Percentiles rank a stretch among this genome's conserved stretches.
Evolutionary conservation across 2,113 vertebrate species (phyloP).

Genomic region (Onychostruthus taczanowskii): DNA sequence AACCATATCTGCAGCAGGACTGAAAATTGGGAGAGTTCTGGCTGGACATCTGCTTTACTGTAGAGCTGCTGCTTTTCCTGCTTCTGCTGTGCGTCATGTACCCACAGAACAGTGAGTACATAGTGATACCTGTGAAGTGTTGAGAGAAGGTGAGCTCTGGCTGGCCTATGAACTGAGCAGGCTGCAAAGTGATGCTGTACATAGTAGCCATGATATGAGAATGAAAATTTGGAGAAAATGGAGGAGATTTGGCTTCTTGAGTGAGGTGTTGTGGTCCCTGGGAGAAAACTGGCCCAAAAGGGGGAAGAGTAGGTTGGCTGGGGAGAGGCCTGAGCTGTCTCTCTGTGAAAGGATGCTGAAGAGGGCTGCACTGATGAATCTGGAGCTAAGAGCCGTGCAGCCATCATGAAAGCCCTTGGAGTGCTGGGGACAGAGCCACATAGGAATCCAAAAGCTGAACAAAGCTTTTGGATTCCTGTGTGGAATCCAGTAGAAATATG

Average conservation of each 20-base stretch:
- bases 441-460: background rate
- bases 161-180: background rate
- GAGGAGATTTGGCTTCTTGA: background rate
- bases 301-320: background rate
- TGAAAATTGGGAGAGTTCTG: background rate
- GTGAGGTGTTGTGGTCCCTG: background rate
- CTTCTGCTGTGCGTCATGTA: background rate
- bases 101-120: accelerated
- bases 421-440: background rate
- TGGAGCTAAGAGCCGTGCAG: background rate
- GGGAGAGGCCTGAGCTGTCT: background rate
- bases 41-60: background rate
- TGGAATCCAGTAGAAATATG: background rate
- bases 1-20: background rate
- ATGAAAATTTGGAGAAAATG: background rate
- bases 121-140: background rate
- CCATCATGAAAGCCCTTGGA: background rate
- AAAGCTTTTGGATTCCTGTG: background rate
- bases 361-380: background rate
- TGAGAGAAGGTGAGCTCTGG: background rate
- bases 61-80: background rate
- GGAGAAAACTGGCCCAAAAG: background rate
- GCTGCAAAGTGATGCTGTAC: background rate
- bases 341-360: background rate
- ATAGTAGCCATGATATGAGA: background rate